Evolutionary conservation across 64 coral and sea anemone species (phyloP), one percentile per base, ranked within the genome.

Genomic region (Stylophora pistillata): DNA sequence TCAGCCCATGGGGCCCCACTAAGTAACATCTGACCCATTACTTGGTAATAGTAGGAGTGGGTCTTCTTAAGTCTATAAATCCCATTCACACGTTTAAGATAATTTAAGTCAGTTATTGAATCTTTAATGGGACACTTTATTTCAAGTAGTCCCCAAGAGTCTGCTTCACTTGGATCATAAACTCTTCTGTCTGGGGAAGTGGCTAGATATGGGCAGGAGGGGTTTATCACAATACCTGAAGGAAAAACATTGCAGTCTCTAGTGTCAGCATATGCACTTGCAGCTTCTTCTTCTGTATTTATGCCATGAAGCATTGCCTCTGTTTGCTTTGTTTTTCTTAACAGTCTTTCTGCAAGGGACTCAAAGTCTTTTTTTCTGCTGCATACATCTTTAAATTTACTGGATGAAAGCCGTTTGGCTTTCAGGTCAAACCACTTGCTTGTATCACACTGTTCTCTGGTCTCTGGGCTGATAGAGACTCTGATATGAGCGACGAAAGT

Each of bases 101-200:
- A 78, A n/a, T n/a, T n/a, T n/a, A n/a, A n/a, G n/a, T n/a, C n/a
- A n/a, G n/a, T n/a, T n/a, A n/a, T n/a, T n/a, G 27, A 15, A 55
- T 77, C 74, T 15, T 15, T 11, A 15, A 77, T 15, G 41, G 11
- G 41, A 18, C 41, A 81, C 41, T 81, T 57, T 25, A 81, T 81
- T 81, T 59, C 55, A 20, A 55, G 11, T 5, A 16, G 14, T 37
- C 77, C 77, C 53, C 77, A 79, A 4, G 78, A 12, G 26, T 81
- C 23, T 2, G 23, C 14, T 58, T 81, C 78, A 55, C 33, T 59
- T 26, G 55, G 78, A 21, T 79, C 77, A 26, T 79, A 55, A 9
- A 79, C 53, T 79, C 77, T 55, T 4, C 74, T 52, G 68, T 71
- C 30, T n/a, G n/a, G n/a, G n/a, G n/a, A n/a, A n/a, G n/a, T n/a